These are phyloP conservation scores for Apodemia duryi DNA, from an alignment of 2,888 invertebrate genomes.

Conservation along the genomic window DNA sequence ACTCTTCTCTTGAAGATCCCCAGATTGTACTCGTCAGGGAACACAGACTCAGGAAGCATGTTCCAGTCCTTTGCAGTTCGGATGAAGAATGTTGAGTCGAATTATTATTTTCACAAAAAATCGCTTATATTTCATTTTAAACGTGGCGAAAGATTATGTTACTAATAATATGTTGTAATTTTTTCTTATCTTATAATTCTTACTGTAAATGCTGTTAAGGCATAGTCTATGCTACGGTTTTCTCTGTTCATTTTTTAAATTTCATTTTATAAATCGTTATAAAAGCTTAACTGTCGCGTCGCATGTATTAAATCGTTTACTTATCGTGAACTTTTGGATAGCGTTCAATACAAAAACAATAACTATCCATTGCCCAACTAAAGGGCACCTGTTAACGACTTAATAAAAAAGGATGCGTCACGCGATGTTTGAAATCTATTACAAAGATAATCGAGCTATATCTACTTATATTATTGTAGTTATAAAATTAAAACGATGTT, in stretches of 20 bases:
- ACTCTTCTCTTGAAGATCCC: too few relatives aligned
- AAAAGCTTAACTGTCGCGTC: background rate
- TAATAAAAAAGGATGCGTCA: constrained; percentile 31
- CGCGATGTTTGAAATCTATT: constrained; percentile 51
- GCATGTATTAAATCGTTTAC: constrained; percentile 15
- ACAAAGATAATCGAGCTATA: constrained; percentile 8
- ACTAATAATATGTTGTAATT: too few relatives aligned
- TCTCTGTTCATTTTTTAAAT: background rate
- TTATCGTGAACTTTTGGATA: constrained; percentile 28
- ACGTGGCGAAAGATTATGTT: too few relatives aligned
- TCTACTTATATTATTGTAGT: constrained; percentile 44
- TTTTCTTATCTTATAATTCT: too few relatives aligned
- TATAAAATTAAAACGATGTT: constrained; percentile 43
- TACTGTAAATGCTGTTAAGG: too few relatives aligned
- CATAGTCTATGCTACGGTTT: background rate
- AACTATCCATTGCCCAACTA: constrained; percentile 13
- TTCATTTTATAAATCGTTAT: background rate
- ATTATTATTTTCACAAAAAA: too few relatives aligned
- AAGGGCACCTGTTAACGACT: constrained; percentile 12
- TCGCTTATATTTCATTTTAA: too few relatives aligned
- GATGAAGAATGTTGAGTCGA: too few relatives aligned
- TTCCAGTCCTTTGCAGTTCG: too few relatives aligned
- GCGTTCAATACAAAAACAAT: constrained; percentile 23
- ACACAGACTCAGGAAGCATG: too few relatives aligned
- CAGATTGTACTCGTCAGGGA: too few relatives aligned